Evolutionary conservation across 2,888 invertebrate species (phyloP).

Genomic region (Allolobophora icterica): DNA sequence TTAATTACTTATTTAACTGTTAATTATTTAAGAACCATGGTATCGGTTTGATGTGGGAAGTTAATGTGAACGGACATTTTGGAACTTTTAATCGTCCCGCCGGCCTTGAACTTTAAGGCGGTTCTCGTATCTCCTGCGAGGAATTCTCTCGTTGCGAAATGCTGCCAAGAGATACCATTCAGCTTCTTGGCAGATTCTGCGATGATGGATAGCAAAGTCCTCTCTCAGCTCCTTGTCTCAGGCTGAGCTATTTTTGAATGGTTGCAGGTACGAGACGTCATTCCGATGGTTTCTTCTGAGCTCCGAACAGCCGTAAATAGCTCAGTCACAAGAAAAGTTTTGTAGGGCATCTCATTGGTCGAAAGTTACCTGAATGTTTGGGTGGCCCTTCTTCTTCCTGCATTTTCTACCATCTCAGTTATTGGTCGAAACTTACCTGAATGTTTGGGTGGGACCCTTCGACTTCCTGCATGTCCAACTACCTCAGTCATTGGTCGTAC

Average conservation of each 20-base stretch:
- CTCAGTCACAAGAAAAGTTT: neutral
- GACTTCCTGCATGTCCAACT: too few relatives aligned
- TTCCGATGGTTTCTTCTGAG: neutral
- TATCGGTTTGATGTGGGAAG: neutral
- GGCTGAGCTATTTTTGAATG: neutral
- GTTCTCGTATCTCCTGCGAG: neutral
- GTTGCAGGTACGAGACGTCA: neutral
- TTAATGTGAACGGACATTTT: neutral
- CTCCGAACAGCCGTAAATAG: neutral
- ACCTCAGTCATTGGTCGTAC: too few relatives aligned
- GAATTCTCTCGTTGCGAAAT: neutral
- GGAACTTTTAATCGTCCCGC: neutral
- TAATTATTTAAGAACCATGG: neutral
- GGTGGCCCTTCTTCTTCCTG: too few relatives aligned
- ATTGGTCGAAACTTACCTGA: too few relatives aligned
- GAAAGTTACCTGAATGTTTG: too few relatives aligned
- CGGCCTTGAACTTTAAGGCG: neutral
- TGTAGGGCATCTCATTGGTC: too few relatives aligned
- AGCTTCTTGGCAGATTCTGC: neutral
- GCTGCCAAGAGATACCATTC: neutral
- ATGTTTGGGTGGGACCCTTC: too few relatives aligned
- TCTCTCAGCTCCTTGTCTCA: neutral
- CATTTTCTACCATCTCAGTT: too few relatives aligned
- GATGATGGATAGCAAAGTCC: conserved; percentile 10
- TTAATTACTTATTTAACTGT: too few relatives aligned